Evolutionary conservation across 2,888 invertebrate species (phyloP).

Genomic region (Drosophila tanythrix): DNA sequence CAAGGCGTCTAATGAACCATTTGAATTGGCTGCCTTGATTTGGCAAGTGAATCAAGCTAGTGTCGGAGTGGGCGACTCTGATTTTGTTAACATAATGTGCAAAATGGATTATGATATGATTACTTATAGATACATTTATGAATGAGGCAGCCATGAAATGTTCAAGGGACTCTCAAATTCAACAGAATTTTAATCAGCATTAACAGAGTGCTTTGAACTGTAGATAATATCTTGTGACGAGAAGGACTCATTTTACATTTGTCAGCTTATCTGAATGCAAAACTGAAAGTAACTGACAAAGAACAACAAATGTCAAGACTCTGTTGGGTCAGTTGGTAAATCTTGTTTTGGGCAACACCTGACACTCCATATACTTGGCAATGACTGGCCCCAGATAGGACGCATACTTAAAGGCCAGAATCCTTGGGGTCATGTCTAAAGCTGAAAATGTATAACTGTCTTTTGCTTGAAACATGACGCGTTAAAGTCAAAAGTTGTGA

Average conservation of each 20-base stretch:
- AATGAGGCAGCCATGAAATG: background rate
- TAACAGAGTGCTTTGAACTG: constrained; percentile 6
- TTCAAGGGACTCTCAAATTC: background rate
- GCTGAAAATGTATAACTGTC: constrained; percentile 53
- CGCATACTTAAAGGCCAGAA: constrained; percentile 19
- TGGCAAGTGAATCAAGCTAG: constrained; percentile 15
- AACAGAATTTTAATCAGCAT: constrained; percentile 1
- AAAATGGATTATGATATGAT: constrained; percentile 3
- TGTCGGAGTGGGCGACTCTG: background rate
- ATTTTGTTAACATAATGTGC: background rate
- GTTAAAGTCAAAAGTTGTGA: constrained; percentile 69
- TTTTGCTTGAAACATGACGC: constrained; percentile 56
- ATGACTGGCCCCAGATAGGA: constrained; percentile 32
- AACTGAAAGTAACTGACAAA: constrained; percentile 5
- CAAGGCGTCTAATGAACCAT: constrained; percentile 60
- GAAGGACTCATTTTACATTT: constrained; percentile 16
- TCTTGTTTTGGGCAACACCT: constrained; percentile 20
- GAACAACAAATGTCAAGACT: constrained; percentile 34
- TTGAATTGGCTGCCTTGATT: constrained; percentile 62
- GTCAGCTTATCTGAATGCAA: constrained; percentile 28
- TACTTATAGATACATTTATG: background rate
- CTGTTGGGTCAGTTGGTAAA: constrained; percentile 35
- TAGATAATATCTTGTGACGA: constrained; percentile 2
- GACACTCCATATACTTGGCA: constrained; percentile 27
- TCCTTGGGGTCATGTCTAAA: constrained; percentile 61